Base-by-base conservation (phyloP, 1,140 invertebrate species). In the Caenorhabditis inopinata region DNA sequence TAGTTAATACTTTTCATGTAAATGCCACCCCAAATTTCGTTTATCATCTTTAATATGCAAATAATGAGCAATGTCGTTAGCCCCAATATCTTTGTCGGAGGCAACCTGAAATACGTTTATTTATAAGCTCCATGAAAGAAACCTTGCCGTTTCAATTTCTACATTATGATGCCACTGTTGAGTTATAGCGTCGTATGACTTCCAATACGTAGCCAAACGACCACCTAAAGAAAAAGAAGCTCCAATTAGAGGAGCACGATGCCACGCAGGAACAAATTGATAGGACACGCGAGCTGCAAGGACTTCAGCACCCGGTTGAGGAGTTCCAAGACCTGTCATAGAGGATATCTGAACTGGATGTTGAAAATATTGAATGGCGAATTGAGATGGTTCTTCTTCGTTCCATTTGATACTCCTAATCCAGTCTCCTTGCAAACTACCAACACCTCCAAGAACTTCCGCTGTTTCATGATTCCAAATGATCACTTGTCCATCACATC, bases 291-390 rank as follows among this genome's bases (percentile, higher is more conserved):
- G 42, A 48, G 45, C n/a, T 18, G 47, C 74, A 7, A 47, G 21
- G 23, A 47, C 47, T 12, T 75, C 45, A 6, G 74, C 47, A 12
- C 47, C 47, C 2, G 45, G 45, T 25, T 75, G 45, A 21, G 47
- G 23, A 25, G 18, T 7, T n/a, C 47, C 74, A 27, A 75, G 47
- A 47, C 74, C 48, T 9, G 27, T 75, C 21, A 75, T 9, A 9
- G 74, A 75, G 11, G 45, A 48, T 1, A 75, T 75, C 23, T 75
- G 74, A 14, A 75, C n/a, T 5, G 74, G 74, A 48, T 75, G 74
- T 49, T 75, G 74, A 14, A 75, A 75, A 35, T 75, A 75, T 49
- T 75, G 74, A 75, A 75, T 75, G 38, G 74, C 74, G 18, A 75
- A 51, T 21, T 48, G 74, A 18, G 45, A 21, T 6, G 74, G 74